Conservation (phyloP, 1,140 invertebrate genomes). For the Anastrepha obliqua region DNA sequence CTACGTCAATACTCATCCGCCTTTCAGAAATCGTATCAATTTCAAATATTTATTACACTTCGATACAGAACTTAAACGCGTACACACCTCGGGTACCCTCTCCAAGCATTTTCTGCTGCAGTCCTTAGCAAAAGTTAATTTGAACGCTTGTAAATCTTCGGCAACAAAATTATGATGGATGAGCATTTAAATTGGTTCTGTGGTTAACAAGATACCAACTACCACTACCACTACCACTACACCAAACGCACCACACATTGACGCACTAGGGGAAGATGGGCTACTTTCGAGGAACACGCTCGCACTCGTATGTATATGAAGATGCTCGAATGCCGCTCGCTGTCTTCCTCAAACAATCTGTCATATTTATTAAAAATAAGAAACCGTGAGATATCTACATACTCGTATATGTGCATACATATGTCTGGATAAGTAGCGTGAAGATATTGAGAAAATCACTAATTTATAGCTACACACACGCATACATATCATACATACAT, state of each 20-base stretch:
- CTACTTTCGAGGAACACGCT: no score
- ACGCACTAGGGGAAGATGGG: not conserved
- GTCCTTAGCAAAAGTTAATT: constrained; percentile 60
- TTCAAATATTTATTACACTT: not conserved
- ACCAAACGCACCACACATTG: not conserved
- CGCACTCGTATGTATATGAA: no score
- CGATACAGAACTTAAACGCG: not conserved
- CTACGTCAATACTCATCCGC: not conserved
- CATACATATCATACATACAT: not conserved
- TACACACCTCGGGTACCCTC: no score
- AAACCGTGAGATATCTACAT: constrained; percentile 24
- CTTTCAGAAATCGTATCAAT: not conserved
- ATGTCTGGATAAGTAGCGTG: not conserved
- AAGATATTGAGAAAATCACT: constrained; percentile 3
- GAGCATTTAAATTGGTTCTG: constrained; percentile 58
- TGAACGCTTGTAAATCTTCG: constrained; percentile 71
- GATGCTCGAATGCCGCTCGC: not conserved
- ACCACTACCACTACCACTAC: not conserved
- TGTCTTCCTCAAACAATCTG: not conserved
- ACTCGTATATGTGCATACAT: no score
- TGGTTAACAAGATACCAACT: constrained; percentile 44
- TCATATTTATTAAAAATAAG: constrained; percentile 49
- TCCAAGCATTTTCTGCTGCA: no score
- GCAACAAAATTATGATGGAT: constrained; percentile 70
- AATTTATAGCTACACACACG: not conserved